Evolutionary conservation across 2,113 vertebrate species (phyloP).

Genomic region (Shinisaurus crocodilurus): DNA sequence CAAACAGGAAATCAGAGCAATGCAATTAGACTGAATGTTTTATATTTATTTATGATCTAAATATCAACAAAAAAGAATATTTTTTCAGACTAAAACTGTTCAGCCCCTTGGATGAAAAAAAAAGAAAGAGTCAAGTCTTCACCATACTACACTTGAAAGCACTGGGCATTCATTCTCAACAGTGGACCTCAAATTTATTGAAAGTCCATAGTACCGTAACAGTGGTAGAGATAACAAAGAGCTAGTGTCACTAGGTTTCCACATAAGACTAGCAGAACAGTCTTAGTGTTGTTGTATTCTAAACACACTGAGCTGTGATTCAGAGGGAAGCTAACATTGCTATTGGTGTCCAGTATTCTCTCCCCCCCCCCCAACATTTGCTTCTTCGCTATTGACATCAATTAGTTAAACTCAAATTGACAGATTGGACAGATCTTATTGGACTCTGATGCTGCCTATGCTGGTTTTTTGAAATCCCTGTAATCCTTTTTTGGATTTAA

Average conservation of each 20-base stretch:
- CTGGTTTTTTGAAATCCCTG: not conserved
- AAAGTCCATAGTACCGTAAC: not conserved
- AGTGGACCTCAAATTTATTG: not conserved
- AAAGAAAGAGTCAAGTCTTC: not conserved
- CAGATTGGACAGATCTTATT: not conserved
- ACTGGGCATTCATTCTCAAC: not conserved
- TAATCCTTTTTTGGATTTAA: not conserved
- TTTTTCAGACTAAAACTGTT: not conserved
- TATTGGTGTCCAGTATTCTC: not conserved
- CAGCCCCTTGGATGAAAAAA: not conserved
- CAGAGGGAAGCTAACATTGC: not conserved
- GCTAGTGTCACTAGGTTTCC: not conserved
- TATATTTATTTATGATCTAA: not conserved
- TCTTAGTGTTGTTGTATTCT: not conserved
- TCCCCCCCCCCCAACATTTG: too few relatives aligned
- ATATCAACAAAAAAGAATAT: not conserved
- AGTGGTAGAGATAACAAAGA: not conserved
- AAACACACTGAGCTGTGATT: not conserved
- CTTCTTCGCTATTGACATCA: not conserved
- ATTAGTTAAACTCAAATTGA: conserved; percentile 14
- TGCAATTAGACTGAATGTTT: conserved; percentile 34
- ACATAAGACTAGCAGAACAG: too few relatives aligned
- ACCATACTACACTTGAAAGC: not conserved
- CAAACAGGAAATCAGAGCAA: not conserved
- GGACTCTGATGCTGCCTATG: not conserved